Evolutionary conservation across 2,113 vertebrate genomes (phyloP).

Genomic region (Indicator maculatus): DNA sequence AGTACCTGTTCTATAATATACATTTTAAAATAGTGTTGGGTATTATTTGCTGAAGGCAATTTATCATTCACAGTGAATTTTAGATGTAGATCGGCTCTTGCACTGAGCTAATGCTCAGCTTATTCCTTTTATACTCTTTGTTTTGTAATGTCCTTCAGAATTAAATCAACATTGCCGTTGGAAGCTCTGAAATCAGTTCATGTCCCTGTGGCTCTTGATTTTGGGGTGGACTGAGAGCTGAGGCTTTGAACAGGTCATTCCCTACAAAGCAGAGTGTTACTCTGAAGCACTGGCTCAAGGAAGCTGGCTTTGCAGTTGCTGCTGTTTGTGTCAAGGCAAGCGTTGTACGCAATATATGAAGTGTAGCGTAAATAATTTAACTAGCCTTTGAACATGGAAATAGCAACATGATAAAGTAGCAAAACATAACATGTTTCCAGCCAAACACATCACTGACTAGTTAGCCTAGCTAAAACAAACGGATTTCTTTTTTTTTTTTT

Average conservation of each 20-base stretch:
- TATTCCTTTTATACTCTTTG: not conserved
- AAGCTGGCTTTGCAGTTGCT: constrained; percentile 28
- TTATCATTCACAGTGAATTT: constrained; percentile 32
- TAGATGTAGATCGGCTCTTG: not conserved
- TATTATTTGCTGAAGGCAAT: constrained; percentile 34
- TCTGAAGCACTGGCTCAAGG: not conserved
- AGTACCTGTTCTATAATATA: constrained; percentile 4
- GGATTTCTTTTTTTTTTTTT: not conserved
- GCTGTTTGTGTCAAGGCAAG: constrained; percentile 37
- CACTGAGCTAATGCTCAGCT: not conserved
- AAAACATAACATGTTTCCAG: constrained; percentile 49
- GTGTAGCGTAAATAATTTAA: constrained; percentile 66
- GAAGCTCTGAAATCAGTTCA: not conserved
- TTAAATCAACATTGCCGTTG: not conserved
- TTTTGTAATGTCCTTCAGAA: not conserved
- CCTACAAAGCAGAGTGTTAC: not conserved
- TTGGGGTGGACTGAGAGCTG: not conserved
- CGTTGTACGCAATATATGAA: constrained; percentile 63
- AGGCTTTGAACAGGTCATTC: not conserved
- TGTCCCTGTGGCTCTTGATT: not conserved
- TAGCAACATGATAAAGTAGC: constrained; percentile 53
- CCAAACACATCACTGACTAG: constrained; percentile 35
- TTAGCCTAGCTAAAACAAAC: constrained; percentile 18
- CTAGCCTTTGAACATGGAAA: constrained; percentile 62
- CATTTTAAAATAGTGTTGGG: constrained; percentile 13